These are phyloP conservation scores for Emys orbicularis DNA, from an alignment of 2,797 vertebrate genomes.

Conservation along the genomic window DNA sequence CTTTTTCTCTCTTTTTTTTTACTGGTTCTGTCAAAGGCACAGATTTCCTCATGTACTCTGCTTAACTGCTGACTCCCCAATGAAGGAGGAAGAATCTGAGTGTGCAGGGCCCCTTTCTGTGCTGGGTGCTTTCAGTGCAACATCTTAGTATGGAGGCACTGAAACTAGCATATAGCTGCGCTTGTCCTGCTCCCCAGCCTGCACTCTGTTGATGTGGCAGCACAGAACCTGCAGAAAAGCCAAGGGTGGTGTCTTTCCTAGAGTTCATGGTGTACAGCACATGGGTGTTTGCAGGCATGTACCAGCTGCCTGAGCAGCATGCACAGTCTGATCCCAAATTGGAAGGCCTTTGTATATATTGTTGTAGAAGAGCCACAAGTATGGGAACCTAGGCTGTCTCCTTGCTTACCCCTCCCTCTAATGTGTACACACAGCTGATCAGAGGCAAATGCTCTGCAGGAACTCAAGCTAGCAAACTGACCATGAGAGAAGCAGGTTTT, in stretches of 20 bases:
- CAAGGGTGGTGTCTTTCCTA: background rate
- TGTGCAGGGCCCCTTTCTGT: background rate
- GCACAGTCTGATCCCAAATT: background rate
- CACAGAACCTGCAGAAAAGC: background rate
- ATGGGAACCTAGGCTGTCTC: background rate
- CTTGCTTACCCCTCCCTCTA: background rate
- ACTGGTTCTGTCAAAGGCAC: background rate
- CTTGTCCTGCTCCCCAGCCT: background rate
- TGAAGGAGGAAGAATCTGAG: background rate
- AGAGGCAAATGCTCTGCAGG: background rate
- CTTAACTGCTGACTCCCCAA: background rate
- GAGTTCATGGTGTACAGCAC: too few relatives aligned
- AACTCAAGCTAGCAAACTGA: background rate
- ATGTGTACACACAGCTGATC: background rate
- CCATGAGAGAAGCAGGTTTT: background rate
- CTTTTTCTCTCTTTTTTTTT: too few relatives aligned
- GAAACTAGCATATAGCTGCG: background rate
- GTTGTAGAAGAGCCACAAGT: background rate
- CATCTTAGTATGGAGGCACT: rapidly evolving
- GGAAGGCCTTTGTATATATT: rapidly evolving
- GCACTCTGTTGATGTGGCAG: rapidly evolving
- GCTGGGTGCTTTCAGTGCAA: background rate
- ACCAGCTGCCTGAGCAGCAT: background rate
- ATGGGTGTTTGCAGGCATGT: background rate
- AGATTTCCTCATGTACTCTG: background rate